These are phyloP conservation scores for Polymixis flavicincta DNA, from an alignment of 2,888 invertebrate species.

Conservation along the genomic window DNA sequence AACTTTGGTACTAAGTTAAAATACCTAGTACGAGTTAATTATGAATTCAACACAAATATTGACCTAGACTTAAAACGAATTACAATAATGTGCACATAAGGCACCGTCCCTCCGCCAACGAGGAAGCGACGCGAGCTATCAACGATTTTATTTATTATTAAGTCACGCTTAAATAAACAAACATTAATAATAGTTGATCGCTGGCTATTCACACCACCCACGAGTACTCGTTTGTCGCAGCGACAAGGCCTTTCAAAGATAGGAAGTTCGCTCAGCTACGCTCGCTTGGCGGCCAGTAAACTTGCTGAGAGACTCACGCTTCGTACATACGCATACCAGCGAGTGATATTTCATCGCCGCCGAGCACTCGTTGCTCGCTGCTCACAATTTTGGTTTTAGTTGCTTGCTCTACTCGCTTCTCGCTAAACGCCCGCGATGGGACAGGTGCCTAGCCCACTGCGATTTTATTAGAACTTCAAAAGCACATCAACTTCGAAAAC, in stretches of 20 bases:
- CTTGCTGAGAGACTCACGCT: background rate
- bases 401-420: background rate
- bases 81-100: background rate
- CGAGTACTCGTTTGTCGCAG: background rate
- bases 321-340: background rate
- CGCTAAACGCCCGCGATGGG: background rate
- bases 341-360: background rate
- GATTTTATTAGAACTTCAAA: conserved; percentile 16
- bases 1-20: background rate
- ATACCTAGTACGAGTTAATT: background rate
- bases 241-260: background rate
- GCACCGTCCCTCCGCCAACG: background rate
- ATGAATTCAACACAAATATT: conserved; percentile 24
- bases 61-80: conserved; percentile 11
- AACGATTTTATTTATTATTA: too few species aligned
- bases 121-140: background rate
- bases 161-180: background rate
- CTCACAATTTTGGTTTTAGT: background rate
- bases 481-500: conserved; percentile 21
- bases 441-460: background rate
- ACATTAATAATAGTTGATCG: background rate
- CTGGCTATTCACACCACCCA: background rate
- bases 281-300: background rate
- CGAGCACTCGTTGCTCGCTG: background rate
- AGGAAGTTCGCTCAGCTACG: background rate